These are phyloP conservation scores for Laticauda laticaudata DNA, from an alignment of 2,113 vertebrate species.

Conservation along the genomic window DNA sequence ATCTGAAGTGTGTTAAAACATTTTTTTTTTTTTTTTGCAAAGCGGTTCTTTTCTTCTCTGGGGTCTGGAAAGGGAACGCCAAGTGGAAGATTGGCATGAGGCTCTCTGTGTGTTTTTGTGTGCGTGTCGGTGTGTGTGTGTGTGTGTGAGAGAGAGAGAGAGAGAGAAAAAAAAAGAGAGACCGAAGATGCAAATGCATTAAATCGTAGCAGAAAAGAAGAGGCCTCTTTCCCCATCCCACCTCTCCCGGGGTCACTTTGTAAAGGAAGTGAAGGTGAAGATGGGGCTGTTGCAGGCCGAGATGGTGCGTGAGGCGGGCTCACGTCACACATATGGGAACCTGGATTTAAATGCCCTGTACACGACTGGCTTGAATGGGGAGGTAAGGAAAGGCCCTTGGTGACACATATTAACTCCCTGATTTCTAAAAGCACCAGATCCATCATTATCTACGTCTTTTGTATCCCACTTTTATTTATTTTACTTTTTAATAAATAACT, in stretches of 20 bases:
- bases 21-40: slow-evolving; percentile 15
- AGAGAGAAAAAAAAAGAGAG: background rate
- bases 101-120: background rate
- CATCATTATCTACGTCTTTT: background rate
- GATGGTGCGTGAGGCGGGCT: background rate
- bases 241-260: slow-evolving; percentile 28
- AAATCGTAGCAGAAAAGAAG: slow-evolving; percentile 23
- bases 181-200: background rate
- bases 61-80: slow-evolving; percentile 19
- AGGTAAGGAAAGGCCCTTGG: background rate
- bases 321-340: background rate
- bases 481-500: background rate
- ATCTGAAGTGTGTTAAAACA: slow-evolving; percentile 42
- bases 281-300: slow-evolving; percentile 40
- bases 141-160: background rate
- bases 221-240: background rate
- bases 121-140: background rate
- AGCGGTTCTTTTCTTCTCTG: slow-evolving; percentile 48
- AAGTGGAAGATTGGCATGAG: background rate
- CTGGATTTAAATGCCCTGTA: background rate
- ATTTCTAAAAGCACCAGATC: background rate
- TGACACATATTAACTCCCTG: background rate
- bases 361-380: too few species aligned
- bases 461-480: background rate
- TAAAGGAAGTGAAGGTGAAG: slow-evolving; percentile 46